Conservation (phyloP, 2,113 vertebrate genomes). For the Paradoxurus hermaphroditus region DNA sequence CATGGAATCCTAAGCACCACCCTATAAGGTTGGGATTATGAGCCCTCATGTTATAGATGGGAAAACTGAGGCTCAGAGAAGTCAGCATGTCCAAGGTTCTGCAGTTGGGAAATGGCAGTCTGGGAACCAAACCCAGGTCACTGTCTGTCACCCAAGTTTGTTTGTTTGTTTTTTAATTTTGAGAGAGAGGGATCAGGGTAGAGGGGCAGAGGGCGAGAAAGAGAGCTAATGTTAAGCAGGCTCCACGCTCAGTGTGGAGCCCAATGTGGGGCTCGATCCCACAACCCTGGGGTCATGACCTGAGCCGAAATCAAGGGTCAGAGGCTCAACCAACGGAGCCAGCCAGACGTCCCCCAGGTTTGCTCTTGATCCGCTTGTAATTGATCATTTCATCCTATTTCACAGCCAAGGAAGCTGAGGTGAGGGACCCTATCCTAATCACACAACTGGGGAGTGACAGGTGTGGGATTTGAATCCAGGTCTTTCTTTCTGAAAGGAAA, state of each 20-base stretch:
- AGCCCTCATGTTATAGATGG: background rate
- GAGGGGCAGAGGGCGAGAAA: too few relatives aligned
- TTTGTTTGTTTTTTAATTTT: too few relatives aligned
- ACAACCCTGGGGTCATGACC: too few relatives aligned
- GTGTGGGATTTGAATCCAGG: background rate
- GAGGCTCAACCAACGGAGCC: too few relatives aligned
- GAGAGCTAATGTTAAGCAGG: too few relatives aligned
- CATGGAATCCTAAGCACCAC: background rate
- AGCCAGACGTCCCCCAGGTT: too few relatives aligned
- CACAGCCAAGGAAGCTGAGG: background rate
- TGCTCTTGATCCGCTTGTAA: rapidly evolving
- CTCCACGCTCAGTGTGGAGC: too few relatives aligned
- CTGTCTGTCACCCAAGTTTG: background rate
- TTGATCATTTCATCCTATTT: background rate
- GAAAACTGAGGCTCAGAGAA: background rate
- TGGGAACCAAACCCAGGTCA: background rate
- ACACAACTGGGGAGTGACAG: background rate
- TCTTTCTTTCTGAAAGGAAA: background rate
- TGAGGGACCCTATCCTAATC: background rate
- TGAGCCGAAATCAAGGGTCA: too few relatives aligned
- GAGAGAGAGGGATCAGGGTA: too few relatives aligned
- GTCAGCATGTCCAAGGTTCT: background rate
- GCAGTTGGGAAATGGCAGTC: background rate
- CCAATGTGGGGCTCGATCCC: too few relatives aligned
- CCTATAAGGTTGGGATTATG: background rate